These are phyloP conservation scores for Anaspis maculata DNA, from an alignment of 2,888 invertebrate genomes.

Conservation along the genomic window DNA sequence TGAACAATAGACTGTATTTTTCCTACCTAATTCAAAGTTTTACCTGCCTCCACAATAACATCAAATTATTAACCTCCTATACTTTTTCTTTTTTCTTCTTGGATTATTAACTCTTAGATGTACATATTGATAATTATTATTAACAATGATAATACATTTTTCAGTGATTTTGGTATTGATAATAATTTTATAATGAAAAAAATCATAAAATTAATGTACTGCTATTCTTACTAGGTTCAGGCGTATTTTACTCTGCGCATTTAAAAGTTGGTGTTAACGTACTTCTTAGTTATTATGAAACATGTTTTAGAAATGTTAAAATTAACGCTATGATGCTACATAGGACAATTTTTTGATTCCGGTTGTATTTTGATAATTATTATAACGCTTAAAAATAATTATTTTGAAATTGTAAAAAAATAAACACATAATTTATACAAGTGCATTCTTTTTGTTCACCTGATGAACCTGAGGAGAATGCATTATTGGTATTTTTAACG, in stretches of 20 bases:
- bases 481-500: neutral
- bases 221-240: neutral
- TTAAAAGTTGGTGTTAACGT: too few species aligned
- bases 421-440: slow-evolving; percentile 13
- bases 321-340: neutral
- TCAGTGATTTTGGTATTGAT: slow-evolving; percentile 1
- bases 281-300: neutral
- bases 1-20: slow-evolving; percentile 34
- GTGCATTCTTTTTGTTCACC: slow-evolving; percentile 6
- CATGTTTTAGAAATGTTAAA: neutral
- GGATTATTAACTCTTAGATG: too few species aligned
- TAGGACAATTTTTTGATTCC: slow-evolving; percentile 3
- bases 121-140: slow-evolving; percentile 2
- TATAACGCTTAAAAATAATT: slow-evolving; percentile 11
- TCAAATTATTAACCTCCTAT: too few species aligned
- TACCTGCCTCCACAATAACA: slow-evolving; percentile 7
- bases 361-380: slow-evolving; percentile 20
- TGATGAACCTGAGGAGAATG: too few species aligned
- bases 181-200: slow-evolving; percentile 1
- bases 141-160: slow-evolving; percentile 1
- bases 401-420: slow-evolving; percentile 14
- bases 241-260: too few species aligned
- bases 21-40: slow-evolving; percentile 22
- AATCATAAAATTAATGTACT: slow-evolving; percentile 1
- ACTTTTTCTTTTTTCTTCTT: too few species aligned